These are phyloP conservation scores for Candoia aspera DNA, from an alignment of 2,113 vertebrate genomes.

Conservation along the genomic window DNA sequence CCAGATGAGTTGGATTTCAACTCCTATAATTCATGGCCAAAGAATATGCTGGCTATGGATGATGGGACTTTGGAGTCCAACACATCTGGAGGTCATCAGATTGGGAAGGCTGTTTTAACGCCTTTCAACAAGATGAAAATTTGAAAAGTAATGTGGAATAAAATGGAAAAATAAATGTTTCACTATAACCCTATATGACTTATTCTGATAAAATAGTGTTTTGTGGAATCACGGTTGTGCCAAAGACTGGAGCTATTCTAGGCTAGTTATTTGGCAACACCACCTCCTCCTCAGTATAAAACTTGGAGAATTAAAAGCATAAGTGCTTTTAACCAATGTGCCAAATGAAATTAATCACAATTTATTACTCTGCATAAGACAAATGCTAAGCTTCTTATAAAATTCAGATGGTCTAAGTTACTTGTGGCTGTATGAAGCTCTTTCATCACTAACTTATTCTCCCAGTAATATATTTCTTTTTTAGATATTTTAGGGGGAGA, in stretches of 20 bases:
- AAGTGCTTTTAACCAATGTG: slow-evolving; percentile 25
- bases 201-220: neutral
- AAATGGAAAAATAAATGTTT: neutral
- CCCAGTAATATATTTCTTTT: slow-evolving; percentile 21
- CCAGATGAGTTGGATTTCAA: neutral
- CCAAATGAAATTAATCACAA: slow-evolving; percentile 37
- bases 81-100: neutral
- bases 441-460: slow-evolving; percentile 54
- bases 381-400: slow-evolving; percentile 35
- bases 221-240: neutral
- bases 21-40: neutral
- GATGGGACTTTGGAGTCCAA: neutral
- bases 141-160: neutral
- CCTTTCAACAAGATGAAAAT: slow-evolving; percentile 19
- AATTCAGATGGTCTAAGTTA: slow-evolving; percentile 36
- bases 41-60: neutral
- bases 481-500: slow-evolving; percentile 20
- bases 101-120: neutral
- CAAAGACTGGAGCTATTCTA: slow-evolving; percentile 1
- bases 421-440: slow-evolving; percentile 24
- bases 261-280: slow-evolving; percentile 2
- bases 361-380: slow-evolving; percentile 45
- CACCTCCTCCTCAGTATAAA: slow-evolving; percentile 7
- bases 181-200: slow-evolving; percentile 3
- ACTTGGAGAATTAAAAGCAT: slow-evolving; percentile 11